A percentile compares a stretch with the other conserved stretches of the same genome.
These are phyloP conservation scores for Phaethornis superciliosus DNA, from an alignment of 2,113 vertebrate species.

Conservation along the genomic window DNA sequence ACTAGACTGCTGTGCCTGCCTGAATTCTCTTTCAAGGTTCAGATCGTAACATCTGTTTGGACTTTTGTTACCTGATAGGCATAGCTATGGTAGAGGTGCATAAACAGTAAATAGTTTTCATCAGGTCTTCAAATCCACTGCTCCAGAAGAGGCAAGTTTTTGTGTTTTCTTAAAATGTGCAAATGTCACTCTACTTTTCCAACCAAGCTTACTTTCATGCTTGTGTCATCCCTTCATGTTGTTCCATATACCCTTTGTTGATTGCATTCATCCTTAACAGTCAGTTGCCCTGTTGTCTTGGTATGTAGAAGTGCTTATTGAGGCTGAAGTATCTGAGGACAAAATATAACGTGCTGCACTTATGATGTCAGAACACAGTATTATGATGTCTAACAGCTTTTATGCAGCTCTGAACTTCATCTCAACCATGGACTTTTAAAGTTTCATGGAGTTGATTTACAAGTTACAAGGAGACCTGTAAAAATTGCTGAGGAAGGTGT, in stretches of 20 bases:
- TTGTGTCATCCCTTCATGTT: not conserved
- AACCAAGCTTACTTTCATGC: not conserved
- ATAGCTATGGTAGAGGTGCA: not conserved
- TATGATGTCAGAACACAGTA: not conserved
- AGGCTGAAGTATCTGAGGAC: not conserved
- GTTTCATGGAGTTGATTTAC: not conserved
- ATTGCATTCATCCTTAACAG: not conserved
- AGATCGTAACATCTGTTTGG: not conserved
- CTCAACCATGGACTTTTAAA: not conserved
- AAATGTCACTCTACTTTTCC: not conserved
- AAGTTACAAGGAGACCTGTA: not conserved
- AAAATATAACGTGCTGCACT: not conserved
- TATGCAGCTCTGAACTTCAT: not conserved
- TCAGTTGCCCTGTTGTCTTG: not conserved
- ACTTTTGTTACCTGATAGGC: not conserved
- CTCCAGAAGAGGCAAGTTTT: not conserved
- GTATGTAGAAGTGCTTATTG: not conserved
- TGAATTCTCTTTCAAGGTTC: not conserved
- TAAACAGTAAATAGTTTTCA: not conserved
- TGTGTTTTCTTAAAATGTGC: not conserved
- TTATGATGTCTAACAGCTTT: not conserved
- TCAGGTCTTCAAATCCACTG: not conserved
- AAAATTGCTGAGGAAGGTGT: constrained; percentile 40
- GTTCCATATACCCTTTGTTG: not conserved
- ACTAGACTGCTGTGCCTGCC: not conserved